Evolutionary conservation across 2,888 invertebrate genomes (phyloP), one percentile per base, ranked within the genome.

Genomic region (Chymomyza fuscimana): DNA sequence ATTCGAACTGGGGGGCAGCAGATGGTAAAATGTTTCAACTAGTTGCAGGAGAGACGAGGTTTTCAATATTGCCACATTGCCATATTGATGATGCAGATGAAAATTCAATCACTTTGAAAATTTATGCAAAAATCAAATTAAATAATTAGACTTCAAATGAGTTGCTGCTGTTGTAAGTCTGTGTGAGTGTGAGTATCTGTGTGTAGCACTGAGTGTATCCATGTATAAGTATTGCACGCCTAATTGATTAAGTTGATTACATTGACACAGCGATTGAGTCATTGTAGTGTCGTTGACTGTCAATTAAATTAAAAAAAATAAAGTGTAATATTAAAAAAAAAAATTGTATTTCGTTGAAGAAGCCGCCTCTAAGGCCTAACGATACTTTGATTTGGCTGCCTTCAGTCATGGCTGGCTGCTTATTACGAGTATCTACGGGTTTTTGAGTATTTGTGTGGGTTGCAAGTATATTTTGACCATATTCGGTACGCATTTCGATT

Each of bases 221-320:
- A 70, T 65, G 25, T 29, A 22, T 56, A 63, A 29, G 61, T 51
- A 15, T 15, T 9, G 79, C 78, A 72, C 74, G 69, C 54, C 82
- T 84, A 86, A 86, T 82, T 86, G 86, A 84, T 80, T 82, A 72
- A 82, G 73, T 79, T 78, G 82, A 86, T 86, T 82, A 78, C 78
- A 78, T 79, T 77, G 79, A 70, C 64, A 68, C 69, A 64, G 54
- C 51, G 71, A 69, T 79, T 73, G 77, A 73, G 52, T 69, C 65
- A 65, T 65, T 69, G 69, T 59, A 64, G 51, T 65, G 62, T 66
- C 54, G 54, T 52, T 67, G 67, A 68, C 59, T 60, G 58, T 62
- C 61, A 72, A 62, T 73, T 63, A 61, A 63, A 58, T 62, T 65
- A 54, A 16, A 54, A n/a, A 51, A 63, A 69, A 69, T 25, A 25